Base-by-base conservation (phyloP, 1,140 invertebrate genomes). In the Probaryconus sp. region DNA sequence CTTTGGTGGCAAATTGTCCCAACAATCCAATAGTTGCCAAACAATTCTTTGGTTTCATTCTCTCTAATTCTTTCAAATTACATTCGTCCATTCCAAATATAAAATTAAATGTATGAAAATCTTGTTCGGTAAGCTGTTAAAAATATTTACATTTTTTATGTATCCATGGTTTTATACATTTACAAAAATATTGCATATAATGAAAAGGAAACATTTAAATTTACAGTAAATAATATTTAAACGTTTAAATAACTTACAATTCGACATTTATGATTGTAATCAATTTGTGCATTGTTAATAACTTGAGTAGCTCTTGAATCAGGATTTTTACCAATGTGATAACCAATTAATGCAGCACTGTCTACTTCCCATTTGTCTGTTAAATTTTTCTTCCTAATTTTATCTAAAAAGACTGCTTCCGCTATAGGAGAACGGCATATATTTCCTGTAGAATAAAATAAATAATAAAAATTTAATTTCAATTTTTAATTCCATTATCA, bases 381-480 rank as follows among this genome's bases (percentile, higher is more conserved):
- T 3, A 92, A 74, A 30, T 90, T 89, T 58, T 88, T 84, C 78
- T 94, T 90, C 75, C 90, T 90, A 5, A 95, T 87, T 5, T 91
- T 82, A 68, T 96, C 90, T 18, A 89, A 84, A 87, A 98, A 97
- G 0, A 98, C 94, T 5, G 94, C 95, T 86, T 97, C 96, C 11
- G 96, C 96, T 68, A 97, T 97, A 3, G 97, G 96, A 7, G 96
- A 98, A n/a, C 97, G 91, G 84, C 96, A 98, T 74, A 97, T 98
- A 80, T 98, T 98, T 9, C 96, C 96, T 86, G 87, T 90, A 64
- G 79, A 84, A 85, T 55, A 37, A 67, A 73, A 69, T 35, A 33
- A 42, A 76, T 60, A 63, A 7, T 24, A n/a, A n/a, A n/a, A n/a
- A 53, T 73, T 24, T 43, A 47, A 24, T 24, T 16, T 20, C 10